phyloP scores from a whole-genome alignment of 2,888 invertebrate species.

The Nomada goodeniana region DNA sequence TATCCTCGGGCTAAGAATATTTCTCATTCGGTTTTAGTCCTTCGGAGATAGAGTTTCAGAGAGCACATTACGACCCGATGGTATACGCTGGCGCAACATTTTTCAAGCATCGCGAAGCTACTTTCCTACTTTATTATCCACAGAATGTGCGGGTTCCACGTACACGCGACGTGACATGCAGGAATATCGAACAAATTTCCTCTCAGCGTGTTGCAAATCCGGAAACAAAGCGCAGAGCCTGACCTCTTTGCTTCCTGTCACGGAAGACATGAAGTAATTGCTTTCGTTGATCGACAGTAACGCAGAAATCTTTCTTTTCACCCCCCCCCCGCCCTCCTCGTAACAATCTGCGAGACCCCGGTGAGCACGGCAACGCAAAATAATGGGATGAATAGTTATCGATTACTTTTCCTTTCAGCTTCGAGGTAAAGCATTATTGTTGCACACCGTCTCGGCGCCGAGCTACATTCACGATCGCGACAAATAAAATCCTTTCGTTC shows the following conservation, averaged over 20 bases:
- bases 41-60: neutral
- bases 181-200: slow-evolving; percentile 58
- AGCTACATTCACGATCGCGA: neutral
- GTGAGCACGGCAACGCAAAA: neutral
- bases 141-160: slow-evolving; percentile 19
- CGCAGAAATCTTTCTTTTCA: slow-evolving; percentile 30
- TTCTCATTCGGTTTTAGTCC: neutral
- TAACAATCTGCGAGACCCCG: neutral
- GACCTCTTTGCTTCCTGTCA: slow-evolving; percentile 57
- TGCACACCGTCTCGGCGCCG: neutral
- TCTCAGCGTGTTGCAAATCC: slow-evolving; percentile 46
- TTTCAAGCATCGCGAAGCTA: slow-evolving; percentile 13
- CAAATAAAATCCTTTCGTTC: no score
- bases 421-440: neutral
- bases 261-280: slow-evolving; percentile 57
- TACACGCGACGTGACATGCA: slow-evolving; percentile 44
- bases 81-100: slow-evolving; percentile 9
- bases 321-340: neutral
- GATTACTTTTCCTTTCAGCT: slow-evolving; percentile 2
- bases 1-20: neutral
- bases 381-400: neutral
- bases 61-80: neutral
- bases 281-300: slow-evolving; percentile 46
- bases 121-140: slow-evolving; percentile 38
- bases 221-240: slow-evolving; percentile 42